Evolutionary conservation across 2,797 vertebrate genomes (phyloP).

Genomic region (Sebastiscus tertius): DNA sequence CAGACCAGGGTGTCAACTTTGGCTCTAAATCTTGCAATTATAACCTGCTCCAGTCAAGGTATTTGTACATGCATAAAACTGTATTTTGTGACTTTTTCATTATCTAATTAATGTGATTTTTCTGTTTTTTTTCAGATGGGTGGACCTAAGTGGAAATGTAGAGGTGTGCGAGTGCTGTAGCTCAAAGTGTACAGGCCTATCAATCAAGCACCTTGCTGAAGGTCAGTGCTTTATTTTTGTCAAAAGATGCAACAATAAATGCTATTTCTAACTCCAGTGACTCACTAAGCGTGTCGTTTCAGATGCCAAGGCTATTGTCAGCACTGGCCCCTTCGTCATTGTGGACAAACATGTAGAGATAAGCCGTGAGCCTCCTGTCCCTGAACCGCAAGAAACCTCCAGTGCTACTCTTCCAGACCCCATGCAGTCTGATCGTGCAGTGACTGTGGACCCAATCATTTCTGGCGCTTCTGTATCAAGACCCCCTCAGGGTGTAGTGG

Average conservation of each 20-base stretch:
- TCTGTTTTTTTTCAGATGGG: slow-evolving; percentile 67
- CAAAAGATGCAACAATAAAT: background rate
- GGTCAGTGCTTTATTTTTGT: slow-evolving; percentile 44
- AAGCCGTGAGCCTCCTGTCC: background rate
- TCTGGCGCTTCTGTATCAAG: slow-evolving; percentile 25
- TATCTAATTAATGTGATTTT: background rate
- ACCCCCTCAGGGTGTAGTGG: slow-evolving; percentile 23
- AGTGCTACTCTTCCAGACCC: background rate
- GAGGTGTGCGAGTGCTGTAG: slow-evolving; percentile 74
- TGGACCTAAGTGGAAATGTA: slow-evolving; percentile 62
- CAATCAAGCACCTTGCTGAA: slow-evolving; percentile 4
- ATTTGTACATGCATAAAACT: background rate
- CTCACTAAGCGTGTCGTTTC: background rate
- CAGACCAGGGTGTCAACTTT: slow-evolving; percentile 47
- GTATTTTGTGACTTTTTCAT: background rate
- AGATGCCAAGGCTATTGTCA: slow-evolving; percentile 57
- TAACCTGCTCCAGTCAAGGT: slow-evolving; percentile 67
- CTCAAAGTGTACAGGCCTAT: slow-evolving; percentile 65
- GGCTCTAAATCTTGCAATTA: slow-evolving; percentile 80
- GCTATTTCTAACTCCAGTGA: background rate
- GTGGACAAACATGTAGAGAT: slow-evolving; percentile 17
- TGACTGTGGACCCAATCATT: background rate
- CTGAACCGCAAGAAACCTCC: background rate
- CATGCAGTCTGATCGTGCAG: slow-evolving; percentile 10
- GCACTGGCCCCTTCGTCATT: slow-evolving; percentile 60